Conservation (phyloP, 2,888 invertebrate species). For the Colostygia pectinataria region DNA sequence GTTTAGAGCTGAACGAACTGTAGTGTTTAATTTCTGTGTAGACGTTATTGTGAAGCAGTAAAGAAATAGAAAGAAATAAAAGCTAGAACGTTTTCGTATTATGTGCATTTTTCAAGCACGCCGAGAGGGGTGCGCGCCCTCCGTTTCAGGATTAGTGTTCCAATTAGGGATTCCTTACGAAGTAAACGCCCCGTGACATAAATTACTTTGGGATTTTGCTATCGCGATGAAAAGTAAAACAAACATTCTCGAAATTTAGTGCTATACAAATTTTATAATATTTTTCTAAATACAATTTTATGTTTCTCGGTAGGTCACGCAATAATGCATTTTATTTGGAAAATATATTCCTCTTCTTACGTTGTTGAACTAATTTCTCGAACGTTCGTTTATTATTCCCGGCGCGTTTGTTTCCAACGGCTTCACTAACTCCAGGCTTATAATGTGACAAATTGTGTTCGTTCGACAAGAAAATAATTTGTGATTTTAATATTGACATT, state of each 20-base stretch:
- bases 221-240: constrained; percentile 27
- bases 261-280: too few species aligned
- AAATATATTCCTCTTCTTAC: too few species aligned
- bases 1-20: not conserved
- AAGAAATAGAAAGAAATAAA: too few species aligned
- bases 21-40: not conserved
- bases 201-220: constrained; percentile 42
- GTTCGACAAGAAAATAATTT: constrained; percentile 22
- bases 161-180: constrained; percentile 46
- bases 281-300: too few species aligned
- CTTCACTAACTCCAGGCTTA: not conserved
- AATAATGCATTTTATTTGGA: too few species aligned
- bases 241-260: not conserved
- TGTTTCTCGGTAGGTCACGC: too few species aligned
- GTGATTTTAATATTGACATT: constrained; percentile 25
- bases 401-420: constrained; percentile 1
- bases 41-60: too few species aligned
- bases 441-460: constrained; percentile 14
- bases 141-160: constrained; percentile 37
- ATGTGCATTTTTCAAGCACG: constrained; percentile 33
- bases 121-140: constrained; percentile 29
- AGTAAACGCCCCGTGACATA: constrained; percentile 40
- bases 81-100: constrained; percentile 2
- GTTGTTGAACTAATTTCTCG: not conserved
- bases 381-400: constrained; percentile 1